phyloP scores from a whole-genome alignment of 2,888 invertebrate species.

The Nymphalis urticae region DNA sequence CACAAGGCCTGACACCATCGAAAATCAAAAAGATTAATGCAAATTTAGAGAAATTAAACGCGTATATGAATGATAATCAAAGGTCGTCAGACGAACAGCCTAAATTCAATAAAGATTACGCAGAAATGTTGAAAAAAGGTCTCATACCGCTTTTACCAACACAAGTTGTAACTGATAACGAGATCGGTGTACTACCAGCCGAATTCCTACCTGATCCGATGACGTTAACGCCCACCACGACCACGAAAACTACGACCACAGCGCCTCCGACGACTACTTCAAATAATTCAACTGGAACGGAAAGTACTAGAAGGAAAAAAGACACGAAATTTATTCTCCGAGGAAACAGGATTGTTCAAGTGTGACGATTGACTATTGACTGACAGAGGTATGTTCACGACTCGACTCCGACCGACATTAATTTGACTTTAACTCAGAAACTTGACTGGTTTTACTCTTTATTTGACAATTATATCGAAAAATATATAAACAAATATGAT shows the following conservation, averaged over 20 bases:
- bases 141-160: constrained; percentile 61
- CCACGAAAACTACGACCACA: constrained; percentile 53
- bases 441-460: constrained; percentile 2
- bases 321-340: constrained; percentile 73
- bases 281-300: constrained; percentile 52
- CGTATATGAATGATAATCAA: constrained; percentile 58
- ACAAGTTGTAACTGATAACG: constrained; percentile 68
- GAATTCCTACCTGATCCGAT: constrained; percentile 61
- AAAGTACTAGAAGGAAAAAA: constrained; percentile 63
- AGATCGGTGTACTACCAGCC: constrained; percentile 71
- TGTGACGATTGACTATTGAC: constrained; percentile 68
- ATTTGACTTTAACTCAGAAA: constrained; percentile 5
- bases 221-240: constrained; percentile 49
- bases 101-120: constrained; percentile 55
- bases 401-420: constrained; percentile 20
- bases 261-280: constrained; percentile 51
- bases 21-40: constrained; percentile 71
- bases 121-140: constrained; percentile 59
- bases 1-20: constrained; percentile 59
- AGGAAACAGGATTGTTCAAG: constrained; percentile 76
- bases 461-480: not conserved
- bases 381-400: constrained; percentile 47
- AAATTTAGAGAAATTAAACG: constrained; percentile 65
- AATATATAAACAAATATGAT: not conserved
- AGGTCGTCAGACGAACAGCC: constrained; percentile 66